Base-by-base conservation (phyloP, 2,113 vertebrate species). In the Zapornia atra region DNA sequence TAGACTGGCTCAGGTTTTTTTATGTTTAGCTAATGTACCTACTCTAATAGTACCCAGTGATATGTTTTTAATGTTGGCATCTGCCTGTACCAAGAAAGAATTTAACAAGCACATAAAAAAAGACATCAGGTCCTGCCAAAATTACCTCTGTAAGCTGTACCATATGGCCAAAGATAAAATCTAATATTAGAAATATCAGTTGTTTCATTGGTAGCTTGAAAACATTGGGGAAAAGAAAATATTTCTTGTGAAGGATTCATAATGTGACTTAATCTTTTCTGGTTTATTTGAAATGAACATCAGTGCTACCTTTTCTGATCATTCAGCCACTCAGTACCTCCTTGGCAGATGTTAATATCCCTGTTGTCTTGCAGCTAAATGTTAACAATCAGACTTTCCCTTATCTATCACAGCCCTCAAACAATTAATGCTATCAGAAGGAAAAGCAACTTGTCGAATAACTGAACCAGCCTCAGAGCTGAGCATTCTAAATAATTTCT, bases 81-180 rank as follows among this genome's bases (percentile, higher is more conserved):
- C 90, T 96, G 90, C 56, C 84, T 83, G 22, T 73, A 90, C 10
- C 17, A 77, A 66, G 73, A 79, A 94, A 94, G 54, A 82, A 80
- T 64, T 65, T 63, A 92, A 59, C 36, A 92, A 92, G 46, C 42
- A 61, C 38, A 92, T 93, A 93, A 96, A 97, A 95, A 46, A 38
- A 19, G 29, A 48, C 80, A 82, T 90, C 42, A 50, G 83, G 60
- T 93, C 90, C 85, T 89, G 76, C 82, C 92, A 90, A 88, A 95
- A 95, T 90, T 90, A 78, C 72, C 84, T 88, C 88, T 93, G 56
- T 86, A 83, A 92, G 56, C 86, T 92, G 59, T 36, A 81, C 88
- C 88, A 88, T 96, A 90, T 96, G 95, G 90, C 84, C 86, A 86
- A 88, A 94, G 76, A 92, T 68, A 95, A 94, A 95, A 96, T 68